phyloP scores from a whole-genome alignment of 2,888 invertebrate species.

The Campopleginae sp. region DNA sequence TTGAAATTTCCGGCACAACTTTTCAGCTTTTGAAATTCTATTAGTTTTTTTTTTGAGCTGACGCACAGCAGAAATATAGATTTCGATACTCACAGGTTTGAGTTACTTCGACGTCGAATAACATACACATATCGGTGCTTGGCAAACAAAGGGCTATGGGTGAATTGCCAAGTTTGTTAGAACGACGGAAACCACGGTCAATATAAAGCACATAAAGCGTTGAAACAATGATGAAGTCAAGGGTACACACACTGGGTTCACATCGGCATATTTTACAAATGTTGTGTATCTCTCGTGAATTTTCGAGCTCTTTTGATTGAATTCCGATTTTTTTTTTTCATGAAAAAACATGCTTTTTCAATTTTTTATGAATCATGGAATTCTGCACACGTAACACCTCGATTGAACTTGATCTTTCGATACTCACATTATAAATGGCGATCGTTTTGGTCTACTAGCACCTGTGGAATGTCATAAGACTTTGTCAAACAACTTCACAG shows the following conservation, averaged over 20 bases:
- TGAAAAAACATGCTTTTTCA: neutral
- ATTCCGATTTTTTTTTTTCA: neutral
- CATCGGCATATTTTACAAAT: neutral
- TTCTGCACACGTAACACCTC: neutral
- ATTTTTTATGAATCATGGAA: neutral
- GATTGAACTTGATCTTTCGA: neutral
- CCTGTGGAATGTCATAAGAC: neutral
- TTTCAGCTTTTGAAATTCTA: neutral
- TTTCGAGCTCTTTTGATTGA: neutral
- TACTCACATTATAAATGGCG: neutral
- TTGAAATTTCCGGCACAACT: neutral
- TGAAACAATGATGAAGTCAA: constrained; percentile 7
- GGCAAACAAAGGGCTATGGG: neutral
- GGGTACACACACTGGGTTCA: neutral
- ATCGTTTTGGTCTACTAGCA: neutral
- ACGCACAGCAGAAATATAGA: neutral
- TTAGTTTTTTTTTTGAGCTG: too few relatives aligned
- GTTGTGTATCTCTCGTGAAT: neutral
- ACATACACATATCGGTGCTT: neutral
- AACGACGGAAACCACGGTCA: constrained; percentile 27
- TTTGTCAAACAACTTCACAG: neutral
- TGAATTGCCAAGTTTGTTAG: constrained; percentile 32
- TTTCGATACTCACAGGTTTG: neutral
- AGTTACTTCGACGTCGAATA: neutral
- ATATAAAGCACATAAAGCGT: constrained; percentile 16